Conservation (phyloP, 1,140 invertebrate species). For the Ceratosolen solmsi region DNA sequence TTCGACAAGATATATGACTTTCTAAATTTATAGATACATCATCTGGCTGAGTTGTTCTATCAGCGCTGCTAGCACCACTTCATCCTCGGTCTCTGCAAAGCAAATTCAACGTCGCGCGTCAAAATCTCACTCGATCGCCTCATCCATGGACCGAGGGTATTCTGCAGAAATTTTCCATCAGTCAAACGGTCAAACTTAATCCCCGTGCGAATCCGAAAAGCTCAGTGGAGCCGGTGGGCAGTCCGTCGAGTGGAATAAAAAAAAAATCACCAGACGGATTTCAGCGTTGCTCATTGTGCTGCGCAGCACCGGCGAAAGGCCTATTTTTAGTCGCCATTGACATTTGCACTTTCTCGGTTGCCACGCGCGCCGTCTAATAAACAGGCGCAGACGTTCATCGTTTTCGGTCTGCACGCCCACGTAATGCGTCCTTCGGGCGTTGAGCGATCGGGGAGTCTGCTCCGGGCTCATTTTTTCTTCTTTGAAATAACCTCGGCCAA, state of each 20-base stretch:
- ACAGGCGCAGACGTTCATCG: conserved; percentile 4
- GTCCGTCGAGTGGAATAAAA: background rate
- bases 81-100: too few species aligned
- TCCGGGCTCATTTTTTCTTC: background rate
- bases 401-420: conserved; percentile 18
- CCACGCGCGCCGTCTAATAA: conserved; percentile 22
- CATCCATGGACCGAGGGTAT: too few species aligned
- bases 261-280: conserved; percentile 9
- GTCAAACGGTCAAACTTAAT: background rate
- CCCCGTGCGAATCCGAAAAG: background rate
- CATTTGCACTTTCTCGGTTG: conserved; percentile 59
- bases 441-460: background rate
- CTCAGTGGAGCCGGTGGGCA: background rate
- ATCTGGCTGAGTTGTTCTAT: too few species aligned
- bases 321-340: conserved; percentile 63
- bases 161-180: too few species aligned
- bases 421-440: conserved; percentile 17
- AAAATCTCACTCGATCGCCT: too few species aligned
- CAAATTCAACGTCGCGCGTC: too few species aligned
- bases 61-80: too few species aligned
- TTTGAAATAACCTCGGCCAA: background rate
- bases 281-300: background rate
- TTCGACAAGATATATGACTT: too few species aligned
- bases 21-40: too few species aligned
- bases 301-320: background rate